Conservation (phyloP, 2,113 vertebrate species). For the Cynoglossus semilaevis region DNA sequence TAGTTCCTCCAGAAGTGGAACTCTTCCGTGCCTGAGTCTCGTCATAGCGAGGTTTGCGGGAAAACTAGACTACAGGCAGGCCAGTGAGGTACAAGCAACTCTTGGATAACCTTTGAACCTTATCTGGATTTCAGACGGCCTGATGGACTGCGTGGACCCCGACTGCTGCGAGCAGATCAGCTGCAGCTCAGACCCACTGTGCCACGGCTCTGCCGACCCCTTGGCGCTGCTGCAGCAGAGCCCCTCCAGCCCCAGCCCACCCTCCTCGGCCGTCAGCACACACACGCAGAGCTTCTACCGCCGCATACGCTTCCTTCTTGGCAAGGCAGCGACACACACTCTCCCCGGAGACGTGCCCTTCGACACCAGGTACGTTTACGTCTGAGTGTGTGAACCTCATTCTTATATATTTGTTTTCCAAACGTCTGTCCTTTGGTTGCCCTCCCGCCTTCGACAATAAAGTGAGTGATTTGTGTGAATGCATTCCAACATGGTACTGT, state of each 20-base stretch:
- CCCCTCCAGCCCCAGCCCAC: slow-evolving; percentile 76
- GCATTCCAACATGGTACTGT: neutral
- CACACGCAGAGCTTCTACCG: slow-evolving; percentile 85
- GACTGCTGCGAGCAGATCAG: slow-evolving; percentile 95
- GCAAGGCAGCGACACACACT: slow-evolving; percentile 91
- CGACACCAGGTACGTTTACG: slow-evolving; percentile 86
- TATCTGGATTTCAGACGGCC: slow-evolving; percentile 81
- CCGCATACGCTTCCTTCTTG: slow-evolving; percentile 90
- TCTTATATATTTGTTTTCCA: slow-evolving; percentile 22
- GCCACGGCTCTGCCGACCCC: slow-evolving; percentile 94
- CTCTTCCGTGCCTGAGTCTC: no score
- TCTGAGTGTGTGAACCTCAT: neutral
- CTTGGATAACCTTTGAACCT: neutral
- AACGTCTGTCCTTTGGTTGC: slow-evolving; percentile 23
- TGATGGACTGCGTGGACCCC: slow-evolving; percentile 94
- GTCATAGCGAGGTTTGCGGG: no score
- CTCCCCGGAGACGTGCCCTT: slow-evolving; percentile 90
- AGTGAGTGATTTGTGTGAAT: slow-evolving; percentile 10
- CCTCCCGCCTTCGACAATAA: no score
- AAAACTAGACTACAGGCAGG: no score
- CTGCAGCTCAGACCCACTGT: slow-evolving; percentile 88
- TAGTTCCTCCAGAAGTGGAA: no score
- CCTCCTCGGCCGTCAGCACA: slow-evolving; percentile 73
- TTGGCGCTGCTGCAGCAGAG: slow-evolving; percentile 90
- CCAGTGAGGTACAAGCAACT: no score